phyloP scores from a whole-genome alignment of 2,888 invertebrate genomes.

The Hemaris fuciformis region DNA sequence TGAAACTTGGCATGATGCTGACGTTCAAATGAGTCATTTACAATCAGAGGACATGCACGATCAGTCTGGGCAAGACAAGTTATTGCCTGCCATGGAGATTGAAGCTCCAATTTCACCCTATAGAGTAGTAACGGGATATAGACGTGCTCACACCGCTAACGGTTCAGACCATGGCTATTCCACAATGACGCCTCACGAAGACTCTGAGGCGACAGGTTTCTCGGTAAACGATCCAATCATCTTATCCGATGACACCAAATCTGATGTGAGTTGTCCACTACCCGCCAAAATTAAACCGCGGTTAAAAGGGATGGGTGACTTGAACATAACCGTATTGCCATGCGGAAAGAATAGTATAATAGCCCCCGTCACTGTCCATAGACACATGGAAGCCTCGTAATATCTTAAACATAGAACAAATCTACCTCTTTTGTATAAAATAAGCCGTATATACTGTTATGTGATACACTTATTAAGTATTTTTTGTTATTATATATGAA shows the following conservation, averaged over 20 bases:
- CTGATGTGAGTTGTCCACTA: conserved; percentile 82
- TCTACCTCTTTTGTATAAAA: conserved; percentile 57
- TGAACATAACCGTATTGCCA: conserved; percentile 75
- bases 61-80: conserved; percentile 84
- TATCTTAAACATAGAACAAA: conserved; percentile 33
- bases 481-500: conserved; percentile 26
- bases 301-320: conserved; percentile 57
- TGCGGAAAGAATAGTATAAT: conserved; percentile 84
- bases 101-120: conserved; percentile 92
- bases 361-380: conserved; percentile 94
- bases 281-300: conserved; percentile 72
- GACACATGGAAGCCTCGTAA: conserved; percentile 91
- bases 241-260: conserved; percentile 75
- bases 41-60: conserved; percentile 86
- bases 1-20: conserved; percentile 77
- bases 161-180: conserved; percentile 98
- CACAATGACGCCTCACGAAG: conserved; percentile 96
- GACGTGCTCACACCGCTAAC: conserved; percentile 87
- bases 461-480: conserved; percentile 25
- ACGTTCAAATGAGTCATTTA: conserved; percentile 87
- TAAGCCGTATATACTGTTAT: conserved; percentile 28
- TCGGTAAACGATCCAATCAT: conserved; percentile 85
- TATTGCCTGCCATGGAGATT: conserved; percentile 82
- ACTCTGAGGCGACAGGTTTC: conserved; percentile 91
- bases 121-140: conserved; percentile 90